These are phyloP conservation scores for Periophthalmus magnuspinnatus DNA, from an alignment of 2,797 vertebrate species.

Conservation along the genomic window DNA sequence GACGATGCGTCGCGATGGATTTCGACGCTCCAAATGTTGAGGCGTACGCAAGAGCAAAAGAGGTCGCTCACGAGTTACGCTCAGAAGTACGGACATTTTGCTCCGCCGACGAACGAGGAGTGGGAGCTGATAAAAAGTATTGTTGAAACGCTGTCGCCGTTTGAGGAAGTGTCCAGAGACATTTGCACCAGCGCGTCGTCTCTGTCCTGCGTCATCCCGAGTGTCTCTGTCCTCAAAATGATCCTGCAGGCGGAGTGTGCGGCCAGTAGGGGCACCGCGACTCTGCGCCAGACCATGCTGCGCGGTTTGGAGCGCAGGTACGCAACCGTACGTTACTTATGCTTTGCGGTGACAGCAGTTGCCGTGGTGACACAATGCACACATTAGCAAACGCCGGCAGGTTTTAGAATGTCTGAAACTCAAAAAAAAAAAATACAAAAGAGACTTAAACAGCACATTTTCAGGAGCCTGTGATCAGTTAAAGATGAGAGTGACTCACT, in stretches of 20 bases:
- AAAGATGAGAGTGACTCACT: no score
- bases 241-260: constrained; percentile 18
- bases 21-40: constrained; percentile 32
- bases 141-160: not conserved
- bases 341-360: no score
- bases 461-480: no score
- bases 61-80: constrained; percentile 12
- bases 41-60: constrained; percentile 3
- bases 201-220: constrained; percentile 24
- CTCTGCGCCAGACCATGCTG: constrained; percentile 15
- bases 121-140: constrained; percentile 12
- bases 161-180: constrained; percentile 28
- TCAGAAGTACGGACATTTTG: constrained; percentile 23
- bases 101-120: constrained; percentile 12
- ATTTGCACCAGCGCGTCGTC: constrained; percentile 31
- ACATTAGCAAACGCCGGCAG: no score
- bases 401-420: no score
- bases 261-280: constrained; percentile 15
- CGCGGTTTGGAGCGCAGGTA: constrained; percentile 22
- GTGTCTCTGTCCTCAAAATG: constrained; percentile 21
- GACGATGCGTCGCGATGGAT: constrained; percentile 19
- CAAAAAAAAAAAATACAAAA: no score
- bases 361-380: no score
- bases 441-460: no score
- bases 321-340: not conserved